Evolutionary conservation across 2,888 invertebrate species (phyloP).

Genomic region (Tholera decimalis): DNA sequence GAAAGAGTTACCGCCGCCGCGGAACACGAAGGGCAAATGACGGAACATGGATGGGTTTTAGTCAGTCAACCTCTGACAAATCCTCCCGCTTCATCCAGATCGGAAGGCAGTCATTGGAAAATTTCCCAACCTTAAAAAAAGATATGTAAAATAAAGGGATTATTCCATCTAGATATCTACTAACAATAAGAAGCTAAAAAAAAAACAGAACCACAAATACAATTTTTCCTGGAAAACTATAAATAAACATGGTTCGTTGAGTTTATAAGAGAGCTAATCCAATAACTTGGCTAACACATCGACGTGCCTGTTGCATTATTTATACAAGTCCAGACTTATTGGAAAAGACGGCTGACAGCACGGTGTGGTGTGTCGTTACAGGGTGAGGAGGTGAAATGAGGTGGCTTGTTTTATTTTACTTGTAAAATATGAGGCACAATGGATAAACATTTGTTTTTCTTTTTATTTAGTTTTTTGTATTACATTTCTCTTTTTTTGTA

Average conservation of each 20-base stretch:
- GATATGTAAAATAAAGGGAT: no score
- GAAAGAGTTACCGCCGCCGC: no score
- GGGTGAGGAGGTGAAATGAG: neutral
- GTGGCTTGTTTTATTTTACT: neutral
- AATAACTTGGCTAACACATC: constrained; percentile 61
- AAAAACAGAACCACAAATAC: neutral
- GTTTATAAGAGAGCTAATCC: constrained; percentile 66
- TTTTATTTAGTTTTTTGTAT: no score
- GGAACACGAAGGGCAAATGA: no score
- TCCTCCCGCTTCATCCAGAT: no score
- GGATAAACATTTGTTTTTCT: neutral
- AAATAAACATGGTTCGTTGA: constrained; percentile 37
- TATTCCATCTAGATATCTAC: neutral
- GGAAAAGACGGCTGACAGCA: constrained; percentile 48
- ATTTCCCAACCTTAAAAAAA: no score
- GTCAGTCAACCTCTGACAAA: no score
- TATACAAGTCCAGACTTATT: constrained; percentile 67
- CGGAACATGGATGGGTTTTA: no score
- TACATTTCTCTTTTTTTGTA: no score
- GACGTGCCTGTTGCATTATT: constrained; percentile 67
- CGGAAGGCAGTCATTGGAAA: no score
- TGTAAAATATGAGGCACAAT: neutral
- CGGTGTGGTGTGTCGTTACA: constrained; percentile 2
- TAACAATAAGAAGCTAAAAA: neutral
- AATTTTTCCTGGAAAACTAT: constrained; percentile 27